Percentiles rank a stretch among this genome's conserved stretches.
These are phyloP conservation scores for Tiliacea citrago DNA, from an alignment of 2,888 invertebrate genomes.

Conservation along the genomic window DNA sequence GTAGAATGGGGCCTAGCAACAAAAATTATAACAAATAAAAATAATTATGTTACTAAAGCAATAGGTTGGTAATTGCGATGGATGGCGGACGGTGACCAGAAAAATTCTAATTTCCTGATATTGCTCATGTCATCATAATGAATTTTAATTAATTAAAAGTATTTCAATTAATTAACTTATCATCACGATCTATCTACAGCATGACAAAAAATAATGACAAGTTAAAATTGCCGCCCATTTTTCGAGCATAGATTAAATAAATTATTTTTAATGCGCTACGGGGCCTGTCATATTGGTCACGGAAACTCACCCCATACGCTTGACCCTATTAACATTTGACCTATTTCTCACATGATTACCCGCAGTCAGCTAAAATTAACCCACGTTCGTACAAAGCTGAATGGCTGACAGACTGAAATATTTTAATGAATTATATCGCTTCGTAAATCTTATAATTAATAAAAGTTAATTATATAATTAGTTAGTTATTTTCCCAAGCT, in stretches of 20 bases:
- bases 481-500: slow-evolving; percentile 61
- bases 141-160: slow-evolving; percentile 48
- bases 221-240: slow-evolving; percentile 55
- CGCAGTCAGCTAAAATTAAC: slow-evolving; percentile 61
- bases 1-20: no score
- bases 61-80: background rate
- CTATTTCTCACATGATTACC: slow-evolving; percentile 77
- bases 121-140: slow-evolving; percentile 34
- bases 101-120: slow-evolving; percentile 39
- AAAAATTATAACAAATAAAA: no score
- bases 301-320: slow-evolving; percentile 58
- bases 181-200: slow-evolving; percentile 37
- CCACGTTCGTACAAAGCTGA: slow-evolving; percentile 36
- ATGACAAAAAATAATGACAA: slow-evolving; percentile 57
- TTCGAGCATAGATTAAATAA: slow-evolving; percentile 62
- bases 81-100: slow-evolving; percentile 16
- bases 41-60: no score
- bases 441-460: slow-evolving; percentile 39
- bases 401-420: slow-evolving; percentile 40
- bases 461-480: slow-evolving; percentile 38
- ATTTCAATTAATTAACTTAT: slow-evolving; percentile 61
- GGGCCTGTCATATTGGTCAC: slow-evolving; percentile 67
- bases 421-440: slow-evolving; percentile 61
- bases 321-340: slow-evolving; percentile 75
- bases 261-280: slow-evolving; percentile 65